These are phyloP conservation scores for Parapristionchus giblindavisi DNA, from an alignment of 2,888 invertebrate species.

Conservation along the genomic window DNA sequence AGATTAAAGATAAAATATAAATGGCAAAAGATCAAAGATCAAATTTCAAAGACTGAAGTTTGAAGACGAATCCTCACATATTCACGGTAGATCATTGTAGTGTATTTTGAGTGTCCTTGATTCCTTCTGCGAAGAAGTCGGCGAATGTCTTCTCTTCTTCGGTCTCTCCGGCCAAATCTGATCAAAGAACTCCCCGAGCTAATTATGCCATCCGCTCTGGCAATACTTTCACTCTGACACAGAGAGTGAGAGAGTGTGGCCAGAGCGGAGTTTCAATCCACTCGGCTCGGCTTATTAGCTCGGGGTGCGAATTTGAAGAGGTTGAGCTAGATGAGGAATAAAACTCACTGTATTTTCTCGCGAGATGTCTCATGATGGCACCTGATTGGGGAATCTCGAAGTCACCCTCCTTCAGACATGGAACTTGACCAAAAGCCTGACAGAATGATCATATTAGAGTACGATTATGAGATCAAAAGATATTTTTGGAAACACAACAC, in stretches of 20 bases:
- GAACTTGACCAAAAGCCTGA: conserved; percentile 58
- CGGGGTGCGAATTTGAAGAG: too few relatives aligned
- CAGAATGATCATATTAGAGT: not conserved
- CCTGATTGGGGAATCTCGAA: conserved; percentile 56
- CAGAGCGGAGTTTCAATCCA: too few relatives aligned
- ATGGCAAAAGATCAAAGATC: not conserved
- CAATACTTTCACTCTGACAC: too few relatives aligned
- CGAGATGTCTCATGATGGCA: conserved; percentile 59
- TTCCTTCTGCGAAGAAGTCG: conserved; percentile 57
- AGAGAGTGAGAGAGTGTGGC: too few relatives aligned
- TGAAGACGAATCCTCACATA: too few relatives aligned
- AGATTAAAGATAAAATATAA: not conserved
- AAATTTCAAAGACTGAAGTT: too few relatives aligned
- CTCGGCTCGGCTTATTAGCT: too few relatives aligned
- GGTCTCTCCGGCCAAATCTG: conserved; percentile 51
- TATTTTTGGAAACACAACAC: too few relatives aligned
- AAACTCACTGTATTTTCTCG: conserved; percentile 50
- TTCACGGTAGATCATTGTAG: conserved; percentile 51
- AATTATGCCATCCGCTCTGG: too few relatives aligned
- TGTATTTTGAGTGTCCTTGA: conserved; percentile 58
- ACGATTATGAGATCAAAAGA: too few relatives aligned
- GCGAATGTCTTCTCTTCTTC: conserved; percentile 52
- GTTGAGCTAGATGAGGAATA: too few relatives aligned
- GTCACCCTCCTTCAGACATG: conserved; percentile 51
- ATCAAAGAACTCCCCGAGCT: too few relatives aligned